Evolutionary conservation across 2,797 vertebrate species (phyloP).

Genomic region (Megalops cyprinoides): DNA sequence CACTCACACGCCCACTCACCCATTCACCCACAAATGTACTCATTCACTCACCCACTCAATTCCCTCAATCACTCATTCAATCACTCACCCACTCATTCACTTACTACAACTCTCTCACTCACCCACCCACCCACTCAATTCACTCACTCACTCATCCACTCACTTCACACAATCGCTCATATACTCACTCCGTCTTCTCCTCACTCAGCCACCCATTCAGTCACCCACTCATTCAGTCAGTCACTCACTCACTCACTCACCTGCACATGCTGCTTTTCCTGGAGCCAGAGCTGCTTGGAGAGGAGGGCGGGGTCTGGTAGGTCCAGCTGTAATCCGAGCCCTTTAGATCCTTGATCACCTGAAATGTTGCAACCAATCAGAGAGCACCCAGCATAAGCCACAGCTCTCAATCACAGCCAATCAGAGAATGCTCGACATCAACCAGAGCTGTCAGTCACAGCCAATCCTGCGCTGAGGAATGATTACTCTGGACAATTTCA

Average conservation of each 20-base stretch:
- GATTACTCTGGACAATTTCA: no score
- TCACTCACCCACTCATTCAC: no score
- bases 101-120: no score
- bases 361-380: constrained; percentile 21
- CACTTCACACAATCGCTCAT: constrained; percentile 44
- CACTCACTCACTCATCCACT: not conserved
- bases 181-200: not conserved
- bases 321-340: constrained; percentile 97
- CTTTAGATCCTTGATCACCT: constrained; percentile 97
- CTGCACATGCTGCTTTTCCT: constrained; percentile 99
- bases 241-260: constrained; percentile 55
- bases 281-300: constrained; percentile 90
- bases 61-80: not conserved
- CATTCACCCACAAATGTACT: no score
- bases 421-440: not conserved
- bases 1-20: no score
- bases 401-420: not conserved
- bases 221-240: not conserved
- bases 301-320: constrained; percentile 96
- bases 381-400: not conserved
- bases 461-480: not conserved
- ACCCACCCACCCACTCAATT: not conserved
- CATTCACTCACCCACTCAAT: not conserved
- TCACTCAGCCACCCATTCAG: constrained; percentile 10
- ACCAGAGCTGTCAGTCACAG: not conserved